Percentiles rank a stretch among this genome's conserved stretches.
phyloP scores from a whole-genome alignment of 2,797 vertebrate genomes.

The Coccyzus lansbergi region DNA sequence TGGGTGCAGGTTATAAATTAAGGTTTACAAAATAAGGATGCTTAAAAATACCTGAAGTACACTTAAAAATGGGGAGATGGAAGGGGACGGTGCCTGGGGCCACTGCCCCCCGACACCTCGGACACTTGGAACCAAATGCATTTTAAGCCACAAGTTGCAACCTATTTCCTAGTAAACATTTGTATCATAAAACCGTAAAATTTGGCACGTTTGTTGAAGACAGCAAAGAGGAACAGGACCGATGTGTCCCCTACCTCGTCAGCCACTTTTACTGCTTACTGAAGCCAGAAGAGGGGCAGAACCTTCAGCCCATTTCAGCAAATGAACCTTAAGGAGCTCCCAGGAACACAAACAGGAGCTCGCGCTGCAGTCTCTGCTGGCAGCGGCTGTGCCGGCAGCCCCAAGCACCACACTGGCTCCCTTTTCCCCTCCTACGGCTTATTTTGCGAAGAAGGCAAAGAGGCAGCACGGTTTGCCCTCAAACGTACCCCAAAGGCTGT shows the following conservation, averaged over 20 bases:
- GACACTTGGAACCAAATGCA: slow-evolving; percentile 8
- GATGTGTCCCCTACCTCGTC: background rate
- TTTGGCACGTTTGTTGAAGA: slow-evolving; percentile 69
- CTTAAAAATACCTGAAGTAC: slow-evolving; percentile 60
- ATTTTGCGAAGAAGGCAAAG: slow-evolving; percentile 59
- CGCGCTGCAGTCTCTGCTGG: slow-evolving; percentile 29
- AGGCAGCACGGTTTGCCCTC: slow-evolving; percentile 39
- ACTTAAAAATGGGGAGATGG: slow-evolving; percentile 16
- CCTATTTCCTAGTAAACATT: slow-evolving; percentile 46
- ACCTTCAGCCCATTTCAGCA: background rate
- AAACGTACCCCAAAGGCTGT: slow-evolving; percentile 26
- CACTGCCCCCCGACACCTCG: background rate
- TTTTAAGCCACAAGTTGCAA: slow-evolving; percentile 66
- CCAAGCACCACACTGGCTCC: background rate
- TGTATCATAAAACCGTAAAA: slow-evolving; percentile 39
- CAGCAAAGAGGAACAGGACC: slow-evolving; percentile 32
- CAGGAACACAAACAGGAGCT: background rate
- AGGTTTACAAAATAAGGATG: slow-evolving; percentile 68
- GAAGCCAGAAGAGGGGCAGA: background rate
- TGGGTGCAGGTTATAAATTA: slow-evolving; percentile 46
- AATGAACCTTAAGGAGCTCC: background rate
- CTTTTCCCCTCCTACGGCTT: slow-evolving; percentile 41
- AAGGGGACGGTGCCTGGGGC: background rate
- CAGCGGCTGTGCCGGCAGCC: slow-evolving; percentile 61
- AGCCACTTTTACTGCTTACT: background rate